Percentiles rank a stretch among this genome's conserved stretches.
These are phyloP conservation scores for Microchrysa polita DNA, from an alignment of 2,888 invertebrate genomes.

Conservation along the genomic window DNA sequence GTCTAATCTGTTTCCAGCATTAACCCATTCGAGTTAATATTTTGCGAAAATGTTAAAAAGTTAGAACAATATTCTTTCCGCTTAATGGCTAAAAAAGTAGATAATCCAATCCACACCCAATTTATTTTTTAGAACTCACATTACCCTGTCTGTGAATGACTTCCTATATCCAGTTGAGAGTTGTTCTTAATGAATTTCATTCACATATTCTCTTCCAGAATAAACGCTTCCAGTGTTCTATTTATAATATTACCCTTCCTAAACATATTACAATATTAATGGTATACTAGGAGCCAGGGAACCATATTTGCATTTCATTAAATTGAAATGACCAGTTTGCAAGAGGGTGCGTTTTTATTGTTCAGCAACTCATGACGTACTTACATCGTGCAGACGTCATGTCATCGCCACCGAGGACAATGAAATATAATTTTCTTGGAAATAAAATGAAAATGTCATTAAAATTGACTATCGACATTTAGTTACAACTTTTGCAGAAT, in stretches of 20 bases:
- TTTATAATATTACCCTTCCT: neutral
- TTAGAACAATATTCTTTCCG: no score
- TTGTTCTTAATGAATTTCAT: neutral
- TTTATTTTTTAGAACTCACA: neutral
- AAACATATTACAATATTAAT: neutral
- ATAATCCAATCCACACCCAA: no score
- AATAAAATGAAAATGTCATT: slow-evolving; percentile 3
- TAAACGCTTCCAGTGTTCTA: neutral
- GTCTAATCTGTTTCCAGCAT: no score
- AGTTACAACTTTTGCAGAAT: neutral
- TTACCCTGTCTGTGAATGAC: neutral
- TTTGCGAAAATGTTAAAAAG: no score
- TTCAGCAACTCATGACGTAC: neutral
- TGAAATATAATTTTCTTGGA: neutral
- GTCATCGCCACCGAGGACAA: neutral
- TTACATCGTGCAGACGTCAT: neutral
- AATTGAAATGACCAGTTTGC: slow-evolving; percentile 29
- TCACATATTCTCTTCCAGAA: neutral
- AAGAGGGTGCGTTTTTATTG: slow-evolving; percentile 12
- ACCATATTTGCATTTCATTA: slow-evolving; percentile 40
- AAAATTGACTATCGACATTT: neutral
- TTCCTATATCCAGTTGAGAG: neutral
- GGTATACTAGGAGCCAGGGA: neutral
- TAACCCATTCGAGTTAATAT: no score
- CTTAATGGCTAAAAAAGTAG: no score